phyloP scores from a whole-genome alignment of 2,888 invertebrate species.

The Ectemnius lituratus region DNA sequence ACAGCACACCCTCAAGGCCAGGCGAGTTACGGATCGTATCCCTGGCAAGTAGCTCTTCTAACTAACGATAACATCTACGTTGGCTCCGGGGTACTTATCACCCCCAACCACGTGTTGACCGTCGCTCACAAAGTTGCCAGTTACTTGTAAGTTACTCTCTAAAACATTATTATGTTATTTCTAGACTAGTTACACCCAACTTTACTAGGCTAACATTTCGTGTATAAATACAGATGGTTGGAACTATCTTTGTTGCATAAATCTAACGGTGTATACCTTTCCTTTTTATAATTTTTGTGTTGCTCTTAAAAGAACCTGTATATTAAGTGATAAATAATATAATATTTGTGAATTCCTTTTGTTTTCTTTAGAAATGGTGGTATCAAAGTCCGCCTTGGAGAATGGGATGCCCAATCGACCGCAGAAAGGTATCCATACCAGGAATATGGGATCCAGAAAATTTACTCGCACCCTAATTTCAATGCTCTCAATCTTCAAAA shows the following conservation, averaged over 20 bases:
- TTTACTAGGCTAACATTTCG: no score
- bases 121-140: constrained; percentile 78
- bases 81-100: constrained; percentile 74
- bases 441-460: constrained; percentile 81
- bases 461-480: constrained; percentile 84
- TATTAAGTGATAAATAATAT: no score
- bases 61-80: constrained; percentile 55
- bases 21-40: constrained; percentile 70
- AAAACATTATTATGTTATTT: neutral
- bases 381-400: constrained; percentile 86
- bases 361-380: constrained; percentile 59
- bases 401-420: constrained; percentile 85
- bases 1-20: constrained; percentile 59
- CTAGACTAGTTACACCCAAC: no score
- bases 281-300: no score
- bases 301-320: no score
- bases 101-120: constrained; percentile 77
- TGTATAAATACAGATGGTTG: no score
- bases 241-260: no score
- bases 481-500: constrained; percentile 86
- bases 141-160: constrained; percentile 65
- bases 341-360: neutral
- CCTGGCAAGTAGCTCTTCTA: constrained; percentile 71
- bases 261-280: no score
- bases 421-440: constrained; percentile 84